Conservation (phyloP, 53 echinoderm and acorn worm species). For the Paelopatides confundens region DNA sequence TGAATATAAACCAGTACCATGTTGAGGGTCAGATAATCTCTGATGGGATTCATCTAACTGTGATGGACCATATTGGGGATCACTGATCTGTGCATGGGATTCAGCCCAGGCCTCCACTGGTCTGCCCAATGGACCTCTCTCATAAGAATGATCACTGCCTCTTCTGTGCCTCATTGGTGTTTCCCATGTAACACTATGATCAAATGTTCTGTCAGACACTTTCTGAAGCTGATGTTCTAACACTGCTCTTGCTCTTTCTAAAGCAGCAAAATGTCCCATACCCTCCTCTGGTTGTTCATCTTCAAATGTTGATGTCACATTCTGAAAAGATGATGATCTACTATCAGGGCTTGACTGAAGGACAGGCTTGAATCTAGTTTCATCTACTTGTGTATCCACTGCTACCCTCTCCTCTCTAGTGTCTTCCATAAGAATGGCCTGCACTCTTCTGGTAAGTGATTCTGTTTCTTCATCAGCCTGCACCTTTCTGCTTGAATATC, state of each 20-base stretch:
- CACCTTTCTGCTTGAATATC: neutral
- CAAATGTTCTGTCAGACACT: conserved; percentile 83
- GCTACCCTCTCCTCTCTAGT: conserved; percentile 76
- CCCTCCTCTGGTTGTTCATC: neutral
- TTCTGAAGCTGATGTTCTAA: conserved; percentile 85
- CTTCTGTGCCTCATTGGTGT: conserved; percentile 34
- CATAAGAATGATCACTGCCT: neutral
- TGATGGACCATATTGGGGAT: neutral
- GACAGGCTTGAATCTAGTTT: neutral
- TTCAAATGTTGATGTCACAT: neutral
- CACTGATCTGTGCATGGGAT: neutral
- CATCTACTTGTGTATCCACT: neutral
- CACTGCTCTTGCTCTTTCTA: conserved; percentile 80
- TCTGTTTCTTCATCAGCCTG: conserved; percentile 64
- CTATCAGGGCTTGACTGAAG: neutral
- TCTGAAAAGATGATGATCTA: conserved; percentile 4
- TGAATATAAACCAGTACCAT: neutral
- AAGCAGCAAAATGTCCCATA: conserved; percentile 68
- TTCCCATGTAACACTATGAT: conserved; percentile 76
- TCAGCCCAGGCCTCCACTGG: conserved; percentile 41
- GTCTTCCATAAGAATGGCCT: conserved; percentile 82
- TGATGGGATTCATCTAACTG: neutral
- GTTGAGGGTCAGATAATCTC: conserved; percentile 7
- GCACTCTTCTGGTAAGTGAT: conserved; percentile 80
- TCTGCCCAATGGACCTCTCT: conserved; percentile 39